Conservation (phyloP, 2,113 vertebrate species). For the Nycticryphes semicollaris region DNA sequence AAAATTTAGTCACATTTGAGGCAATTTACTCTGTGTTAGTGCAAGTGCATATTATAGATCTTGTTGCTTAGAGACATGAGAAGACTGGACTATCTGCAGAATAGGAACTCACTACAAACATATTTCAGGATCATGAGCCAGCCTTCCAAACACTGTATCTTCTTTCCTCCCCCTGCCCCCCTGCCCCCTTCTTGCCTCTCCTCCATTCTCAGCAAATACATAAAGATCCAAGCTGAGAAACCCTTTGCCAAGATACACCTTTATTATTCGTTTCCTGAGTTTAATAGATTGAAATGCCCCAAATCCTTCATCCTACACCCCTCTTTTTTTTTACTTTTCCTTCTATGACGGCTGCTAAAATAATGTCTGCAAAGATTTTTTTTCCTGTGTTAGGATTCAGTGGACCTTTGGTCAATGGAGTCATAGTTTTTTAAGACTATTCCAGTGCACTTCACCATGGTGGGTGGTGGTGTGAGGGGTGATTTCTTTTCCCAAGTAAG, state of each 20-base stretch:
- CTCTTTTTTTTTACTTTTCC: neutral
- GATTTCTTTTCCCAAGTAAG: neutral
- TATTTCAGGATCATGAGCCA: neutral
- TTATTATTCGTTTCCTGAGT: neutral
- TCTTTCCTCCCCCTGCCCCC: neutral
- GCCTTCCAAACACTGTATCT: neutral
- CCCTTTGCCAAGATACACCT: neutral
- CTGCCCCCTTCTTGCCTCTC: neutral
- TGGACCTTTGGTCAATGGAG: neutral
- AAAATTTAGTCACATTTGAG: conserved; percentile 14
- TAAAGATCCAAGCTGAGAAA: neutral
- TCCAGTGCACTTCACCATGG: neutral
- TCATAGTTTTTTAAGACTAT: neutral
- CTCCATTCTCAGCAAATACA: neutral
- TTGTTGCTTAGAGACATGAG: conserved; percentile 40
- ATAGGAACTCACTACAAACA: neutral
- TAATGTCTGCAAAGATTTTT: neutral
- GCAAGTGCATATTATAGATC: neutral
- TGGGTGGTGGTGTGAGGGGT: too few relatives aligned
- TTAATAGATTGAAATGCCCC: neutral
- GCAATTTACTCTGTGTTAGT: neutral
- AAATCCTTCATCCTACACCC: neutral
- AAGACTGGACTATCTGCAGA: neutral
- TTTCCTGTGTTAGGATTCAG: neutral
- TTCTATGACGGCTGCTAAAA: neutral